A percentile compares a stretch with the other conserved stretches of the same genome.
Conservation (phyloP, 2,113 vertebrate species). For the Myrmecophaga tridactyla region DNA sequence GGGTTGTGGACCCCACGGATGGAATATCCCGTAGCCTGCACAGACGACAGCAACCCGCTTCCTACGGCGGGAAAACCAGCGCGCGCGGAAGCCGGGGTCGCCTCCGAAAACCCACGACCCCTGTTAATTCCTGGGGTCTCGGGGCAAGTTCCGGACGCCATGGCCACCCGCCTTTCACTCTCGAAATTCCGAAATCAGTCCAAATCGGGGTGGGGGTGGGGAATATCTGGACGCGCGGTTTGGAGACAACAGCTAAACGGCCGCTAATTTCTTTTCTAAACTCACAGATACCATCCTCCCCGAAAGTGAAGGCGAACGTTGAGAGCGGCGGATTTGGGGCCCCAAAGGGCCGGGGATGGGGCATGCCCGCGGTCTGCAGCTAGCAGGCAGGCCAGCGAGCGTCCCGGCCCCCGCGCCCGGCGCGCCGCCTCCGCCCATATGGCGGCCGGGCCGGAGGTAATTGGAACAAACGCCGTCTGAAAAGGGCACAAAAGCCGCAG, state of each 20-base stretch:
- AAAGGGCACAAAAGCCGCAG: constrained; percentile 86
- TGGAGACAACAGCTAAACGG: background rate
- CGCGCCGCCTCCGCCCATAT: constrained; percentile 82
- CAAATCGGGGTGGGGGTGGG: background rate
- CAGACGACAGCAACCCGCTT: constrained; percentile 23
- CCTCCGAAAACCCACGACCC: background rate
- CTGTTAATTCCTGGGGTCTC: background rate
- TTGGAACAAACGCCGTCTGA: constrained; percentile 84
- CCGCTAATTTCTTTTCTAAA: background rate
- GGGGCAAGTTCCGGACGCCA: background rate
- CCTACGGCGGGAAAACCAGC: constrained; percentile 42
- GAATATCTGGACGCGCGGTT: background rate
- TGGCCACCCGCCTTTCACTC: background rate
- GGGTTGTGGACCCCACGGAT: background rate
- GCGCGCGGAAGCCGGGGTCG: rapidly evolving
- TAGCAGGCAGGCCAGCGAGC: background rate
- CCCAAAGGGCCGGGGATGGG: constrained; percentile 15
- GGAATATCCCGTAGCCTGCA: background rate
- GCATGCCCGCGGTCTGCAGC: background rate
- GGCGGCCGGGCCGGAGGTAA: constrained; percentile 81
- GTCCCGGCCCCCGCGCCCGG: constrained; percentile 53
- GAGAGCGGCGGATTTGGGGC: constrained; percentile 30
- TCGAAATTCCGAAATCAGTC: background rate
- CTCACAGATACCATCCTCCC: background rate
- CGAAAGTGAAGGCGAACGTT: background rate